A percentile compares a stretch with the other conserved stretches of the same genome.
Conservation (phyloP, 64 coral and sea anemone species). For the Hydrozoanthus tunicans region DNA sequence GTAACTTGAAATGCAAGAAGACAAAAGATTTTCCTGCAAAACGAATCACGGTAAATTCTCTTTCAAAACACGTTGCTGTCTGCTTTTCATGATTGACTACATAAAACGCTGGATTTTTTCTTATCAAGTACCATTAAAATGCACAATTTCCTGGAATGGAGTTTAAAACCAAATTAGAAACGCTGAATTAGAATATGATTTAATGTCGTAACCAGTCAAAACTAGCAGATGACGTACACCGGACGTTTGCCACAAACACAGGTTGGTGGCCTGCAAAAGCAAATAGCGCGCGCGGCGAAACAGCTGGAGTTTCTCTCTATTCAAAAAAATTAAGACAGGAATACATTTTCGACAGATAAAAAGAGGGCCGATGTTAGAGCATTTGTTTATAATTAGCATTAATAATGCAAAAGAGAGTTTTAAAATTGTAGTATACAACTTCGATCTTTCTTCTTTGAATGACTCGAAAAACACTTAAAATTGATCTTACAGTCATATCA, state of each 20-base stretch:
- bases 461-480: neutral
- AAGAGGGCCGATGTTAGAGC: neutral
- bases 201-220: no score
- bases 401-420: constrained; percentile 14
- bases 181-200: no score
- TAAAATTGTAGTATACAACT: neutral
- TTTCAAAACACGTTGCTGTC: no score
- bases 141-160: no score
- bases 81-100: no score
- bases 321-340: neutral
- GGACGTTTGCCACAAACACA: constrained; percentile 5
- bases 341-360: neutral
- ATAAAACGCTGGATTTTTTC: no score
- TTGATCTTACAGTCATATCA: neutral
- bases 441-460: neutral
- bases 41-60: no score
- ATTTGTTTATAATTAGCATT: neutral
- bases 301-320: constrained; percentile 15
- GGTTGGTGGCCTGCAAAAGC: neutral
- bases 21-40: no score
- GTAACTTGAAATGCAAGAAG: no score
- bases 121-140: no score
- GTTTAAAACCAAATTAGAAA: no score
- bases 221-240: neutral
- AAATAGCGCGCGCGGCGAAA: neutral